These are phyloP conservation scores for Notocelia uddmanniana DNA, from an alignment of 2,888 invertebrate species.

Conservation along the genomic window DNA sequence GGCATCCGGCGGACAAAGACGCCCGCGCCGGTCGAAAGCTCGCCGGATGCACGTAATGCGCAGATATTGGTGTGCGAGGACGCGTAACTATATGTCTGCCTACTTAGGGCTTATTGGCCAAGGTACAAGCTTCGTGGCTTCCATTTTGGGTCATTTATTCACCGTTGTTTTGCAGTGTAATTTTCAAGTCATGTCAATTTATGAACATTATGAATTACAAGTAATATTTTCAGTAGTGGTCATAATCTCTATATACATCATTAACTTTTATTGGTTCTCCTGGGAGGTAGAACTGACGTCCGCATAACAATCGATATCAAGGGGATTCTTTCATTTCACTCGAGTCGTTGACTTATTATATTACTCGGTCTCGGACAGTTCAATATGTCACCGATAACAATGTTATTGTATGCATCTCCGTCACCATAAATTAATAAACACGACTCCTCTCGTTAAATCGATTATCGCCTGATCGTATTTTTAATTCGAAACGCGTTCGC, in stretches of 20 bases:
- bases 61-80: slow-evolving; percentile 71
- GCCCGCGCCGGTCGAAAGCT: slow-evolving; percentile 69
- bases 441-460: slow-evolving; percentile 51
- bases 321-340: slow-evolving; percentile 68
- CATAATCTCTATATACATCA: neutral
- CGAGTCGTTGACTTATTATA: slow-evolving; percentile 77
- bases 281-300: slow-evolving; percentile 53
- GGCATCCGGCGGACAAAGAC: slow-evolving; percentile 83
- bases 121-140: slow-evolving; percentile 21
- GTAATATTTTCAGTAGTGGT: slow-evolving; percentile 1
- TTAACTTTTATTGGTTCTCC: neutral
- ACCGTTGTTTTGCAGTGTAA: slow-evolving; percentile 31
- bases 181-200: neutral
- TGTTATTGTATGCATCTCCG: slow-evolving; percentile 63
- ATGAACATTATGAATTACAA: neutral
- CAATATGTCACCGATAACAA: slow-evolving; percentile 73
- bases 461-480: slow-evolving; percentile 36
- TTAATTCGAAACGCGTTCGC: slow-evolving; percentile 39
- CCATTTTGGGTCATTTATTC: slow-evolving; percentile 30
- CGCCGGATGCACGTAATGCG: slow-evolving; percentile 80
- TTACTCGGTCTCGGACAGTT: slow-evolving; percentile 66
- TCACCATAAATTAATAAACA: slow-evolving; percentile 59
- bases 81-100: slow-evolving; percentile 64
- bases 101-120: slow-evolving; percentile 41
- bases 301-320: slow-evolving; percentile 58